Conservation (phyloP, 2,888 invertebrate genomes). For the Cheilosia vernalis region DNA sequence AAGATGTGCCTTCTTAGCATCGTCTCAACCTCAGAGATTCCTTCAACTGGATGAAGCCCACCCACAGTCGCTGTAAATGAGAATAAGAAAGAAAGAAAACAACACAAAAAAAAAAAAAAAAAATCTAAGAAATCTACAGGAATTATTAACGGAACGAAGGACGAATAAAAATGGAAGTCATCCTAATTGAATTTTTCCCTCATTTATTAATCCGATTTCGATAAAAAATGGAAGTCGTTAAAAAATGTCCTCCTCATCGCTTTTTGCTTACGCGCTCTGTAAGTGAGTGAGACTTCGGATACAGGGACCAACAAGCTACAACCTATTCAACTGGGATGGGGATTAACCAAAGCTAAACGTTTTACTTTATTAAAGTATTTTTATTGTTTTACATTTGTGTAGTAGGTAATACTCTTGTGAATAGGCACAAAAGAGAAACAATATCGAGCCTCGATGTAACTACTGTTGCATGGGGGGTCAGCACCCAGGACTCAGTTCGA, state of each 20-base stretch:
- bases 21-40: background rate
- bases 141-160: constrained; percentile 56
- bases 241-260: constrained; percentile 53
- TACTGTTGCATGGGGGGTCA: constrained; percentile 21
- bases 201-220: constrained; percentile 72
- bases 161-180: constrained; percentile 62
- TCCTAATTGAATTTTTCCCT: constrained; percentile 67
- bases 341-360: constrained; percentile 73
- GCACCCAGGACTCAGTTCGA: background rate
- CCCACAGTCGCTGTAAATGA: background rate
- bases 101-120: background rate
- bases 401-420: constrained; percentile 49
- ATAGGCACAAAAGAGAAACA: background rate
- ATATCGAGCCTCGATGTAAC: background rate
- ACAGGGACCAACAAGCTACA: background rate
- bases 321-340: constrained; percentile 16
- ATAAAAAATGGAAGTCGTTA: constrained; percentile 70
- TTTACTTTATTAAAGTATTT: constrained; percentile 70
- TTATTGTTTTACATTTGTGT: constrained; percentile 70
- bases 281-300: background rate
- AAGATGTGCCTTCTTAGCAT: constrained; percentile 2
- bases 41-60: background rate
- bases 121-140: constrained; percentile 16
- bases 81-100: background rate
- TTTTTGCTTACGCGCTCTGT: constrained; percentile 10